A percentile compares a stretch with the other conserved stretches of the same genome.
These are phyloP conservation scores for Aproaerema taeniolella DNA, from an alignment of 2,888 invertebrate genomes.

Conservation along the genomic window DNA sequence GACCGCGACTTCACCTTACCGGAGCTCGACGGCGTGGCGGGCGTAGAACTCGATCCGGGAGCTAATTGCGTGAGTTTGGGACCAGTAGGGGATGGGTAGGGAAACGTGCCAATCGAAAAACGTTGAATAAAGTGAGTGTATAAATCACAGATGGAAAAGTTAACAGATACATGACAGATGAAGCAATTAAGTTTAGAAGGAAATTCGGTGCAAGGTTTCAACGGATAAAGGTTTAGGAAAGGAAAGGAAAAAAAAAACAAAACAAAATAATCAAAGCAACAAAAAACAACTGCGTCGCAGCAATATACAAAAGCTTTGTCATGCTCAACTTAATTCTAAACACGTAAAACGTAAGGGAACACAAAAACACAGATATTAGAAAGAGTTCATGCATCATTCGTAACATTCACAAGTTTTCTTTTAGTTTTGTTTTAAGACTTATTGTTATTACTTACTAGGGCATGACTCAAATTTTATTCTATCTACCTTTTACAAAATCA, in stretches of 20 bases:
- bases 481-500: too few species aligned
- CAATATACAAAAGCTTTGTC: slow-evolving; percentile 59
- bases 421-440: background rate
- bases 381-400: slow-evolving; percentile 30
- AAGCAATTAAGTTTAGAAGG: too few species aligned
- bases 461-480: too few species aligned
- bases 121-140: background rate
- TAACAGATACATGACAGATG: too few species aligned
- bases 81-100: slow-evolving; percentile 23
- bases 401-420: background rate
- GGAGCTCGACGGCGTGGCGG: slow-evolving; percentile 70
- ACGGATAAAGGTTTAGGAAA: slow-evolving; percentile 21
- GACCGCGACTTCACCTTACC: slow-evolving; percentile 89
- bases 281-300: slow-evolving; percentile 62
- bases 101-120: background rate
- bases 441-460: too few species aligned
- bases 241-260: slow-evolving; percentile 44
- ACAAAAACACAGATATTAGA: slow-evolving; percentile 58
- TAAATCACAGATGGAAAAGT: background rate
- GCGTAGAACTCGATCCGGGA: slow-evolving; percentile 60
- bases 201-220: slow-evolving; percentile 19
- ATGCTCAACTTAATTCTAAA: slow-evolving; percentile 30
- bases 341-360: slow-evolving; percentile 25
- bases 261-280: slow-evolving; percentile 69
- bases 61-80: slow-evolving; percentile 39